Evolutionary conservation across 2,113 vertebrate genomes (phyloP), one percentile per base, ranked within the genome.

Genomic region (Mastomys natalensis): DNA sequence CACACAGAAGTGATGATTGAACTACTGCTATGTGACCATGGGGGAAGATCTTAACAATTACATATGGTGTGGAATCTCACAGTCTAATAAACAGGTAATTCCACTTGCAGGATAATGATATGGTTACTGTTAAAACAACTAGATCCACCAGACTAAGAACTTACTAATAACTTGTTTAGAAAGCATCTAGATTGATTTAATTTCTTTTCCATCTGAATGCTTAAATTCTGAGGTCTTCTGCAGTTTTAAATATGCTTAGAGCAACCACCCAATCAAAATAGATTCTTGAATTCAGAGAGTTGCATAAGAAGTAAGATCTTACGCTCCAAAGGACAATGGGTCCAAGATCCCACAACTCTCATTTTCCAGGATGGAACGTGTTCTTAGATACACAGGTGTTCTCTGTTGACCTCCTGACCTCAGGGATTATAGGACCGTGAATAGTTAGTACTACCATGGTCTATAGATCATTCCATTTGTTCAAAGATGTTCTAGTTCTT

Each of bases 351-450:
- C 97, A 87, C 76, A 97, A 95, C 93, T 81, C 53, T 97, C 97
- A 98, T 97, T 98, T 98, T 96, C 97, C 97, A 98, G 96, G 91
- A 96, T 22, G 94, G 96, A 98, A 98, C 97, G 78, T 94, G 97
- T 98, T 72, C 96, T 96, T 97, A 90, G 72, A 31, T 97, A 97
- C 97, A 97, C 96, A 74, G 68, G n/a, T 95, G 90, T 93, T 95
- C 97, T 98, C 97, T 37, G 31, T 60, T 98, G 98, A 98, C 98
- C 98, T 97, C 95, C 26, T 98, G 97, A 98, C 98, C 97, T 96
- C 58, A 94, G 91, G 68, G 97, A 90, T 95, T 97, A 98, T 55
- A 21, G 86, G 90, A 96, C 74, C 97, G 92, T 96, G 87, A 97
- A 95, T 93, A 60, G 89, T 96, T 96, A 92, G 91, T 90, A 98